A percentile compares a stretch with the other conserved stretches of the same genome.
phyloP scores from a whole-genome alignment of 2,888 invertebrate species.

The Drosophila atripex region DNA sequence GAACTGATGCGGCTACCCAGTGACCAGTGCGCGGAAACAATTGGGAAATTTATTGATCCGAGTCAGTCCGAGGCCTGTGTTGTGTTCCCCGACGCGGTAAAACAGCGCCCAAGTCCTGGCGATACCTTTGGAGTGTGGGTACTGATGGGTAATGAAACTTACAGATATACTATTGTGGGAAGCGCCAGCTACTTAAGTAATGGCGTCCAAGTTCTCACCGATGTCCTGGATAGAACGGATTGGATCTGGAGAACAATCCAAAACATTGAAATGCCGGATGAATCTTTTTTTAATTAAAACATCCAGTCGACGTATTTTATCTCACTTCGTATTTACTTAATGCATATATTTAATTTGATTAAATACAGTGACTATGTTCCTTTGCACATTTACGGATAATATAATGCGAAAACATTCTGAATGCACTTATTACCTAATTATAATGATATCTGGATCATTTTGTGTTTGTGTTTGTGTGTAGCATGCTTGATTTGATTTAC shows the following conservation, averaged over 20 bases:
- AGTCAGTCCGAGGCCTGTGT: background rate
- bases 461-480: constrained; percentile 11
- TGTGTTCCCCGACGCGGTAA: background rate
- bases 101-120: background rate
- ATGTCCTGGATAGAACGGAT: background rate
- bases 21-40: background rate
- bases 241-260: background rate
- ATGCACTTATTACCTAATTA: constrained; percentile 42
- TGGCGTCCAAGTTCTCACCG: background rate
- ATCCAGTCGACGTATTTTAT: constrained; percentile 1
- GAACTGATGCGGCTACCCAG: background rate
- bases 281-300: background rate
- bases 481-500: constrained; percentile 18
- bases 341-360: constrained; percentile 74
- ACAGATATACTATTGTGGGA: background rate
- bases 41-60: background rate
- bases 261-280: background rate
- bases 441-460: constrained; percentile 14
- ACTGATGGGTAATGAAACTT: rapidly evolving
- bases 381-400: constrained; percentile 71
- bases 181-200: background rate
- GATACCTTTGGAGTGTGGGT: background rate
- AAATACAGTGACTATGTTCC: constrained; percentile 78
- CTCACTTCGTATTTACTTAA: constrained; percentile 43
- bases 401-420: constrained; percentile 64